phyloP scores from a whole-genome alignment of 2,888 invertebrate species.

The Eustalomyia histrio region DNA sequence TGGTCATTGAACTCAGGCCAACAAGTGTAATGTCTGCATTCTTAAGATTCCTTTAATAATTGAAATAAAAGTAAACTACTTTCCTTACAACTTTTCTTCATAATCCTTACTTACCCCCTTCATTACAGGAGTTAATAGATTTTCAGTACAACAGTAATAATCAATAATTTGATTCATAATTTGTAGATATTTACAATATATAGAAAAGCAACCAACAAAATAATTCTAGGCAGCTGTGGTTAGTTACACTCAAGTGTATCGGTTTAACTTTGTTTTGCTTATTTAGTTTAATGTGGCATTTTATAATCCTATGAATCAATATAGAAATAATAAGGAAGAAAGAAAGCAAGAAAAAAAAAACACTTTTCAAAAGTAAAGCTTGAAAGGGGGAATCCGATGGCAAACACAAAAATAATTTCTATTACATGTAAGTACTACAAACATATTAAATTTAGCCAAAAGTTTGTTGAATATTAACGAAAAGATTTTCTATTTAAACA shows the following conservation, averaged over 20 bases:
- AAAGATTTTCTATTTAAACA: constrained; percentile 37
- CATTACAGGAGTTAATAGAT: background rate
- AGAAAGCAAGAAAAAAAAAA: no score
- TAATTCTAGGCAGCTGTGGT: constrained; percentile 60
- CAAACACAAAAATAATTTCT: background rate
- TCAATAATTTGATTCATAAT: constrained; percentile 32
- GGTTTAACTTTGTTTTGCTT: constrained; percentile 60
- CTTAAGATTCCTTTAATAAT: no score
- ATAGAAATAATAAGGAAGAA: constrained; percentile 8
- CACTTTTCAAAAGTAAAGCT: constrained; percentile 1
- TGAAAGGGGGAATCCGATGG: background rate
- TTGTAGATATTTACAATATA: constrained; percentile 8
- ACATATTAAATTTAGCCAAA: constrained; percentile 36
- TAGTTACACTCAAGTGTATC: constrained; percentile 62
- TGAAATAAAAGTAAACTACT: no score
- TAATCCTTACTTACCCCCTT: background rate
- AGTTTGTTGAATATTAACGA: constrained; percentile 10
- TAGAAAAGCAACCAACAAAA: background rate
- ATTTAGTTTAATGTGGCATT: constrained; percentile 65
- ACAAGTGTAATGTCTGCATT: no score
- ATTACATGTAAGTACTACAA: background rate
- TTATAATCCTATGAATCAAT: constrained; percentile 49
- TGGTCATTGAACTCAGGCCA: no score
- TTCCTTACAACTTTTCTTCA: no score
- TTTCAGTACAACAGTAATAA: constrained; percentile 11